Evolutionary conservation across 2,888 invertebrate genomes (phyloP).

Genomic region (Mimumesa dahlbomi): DNA sequence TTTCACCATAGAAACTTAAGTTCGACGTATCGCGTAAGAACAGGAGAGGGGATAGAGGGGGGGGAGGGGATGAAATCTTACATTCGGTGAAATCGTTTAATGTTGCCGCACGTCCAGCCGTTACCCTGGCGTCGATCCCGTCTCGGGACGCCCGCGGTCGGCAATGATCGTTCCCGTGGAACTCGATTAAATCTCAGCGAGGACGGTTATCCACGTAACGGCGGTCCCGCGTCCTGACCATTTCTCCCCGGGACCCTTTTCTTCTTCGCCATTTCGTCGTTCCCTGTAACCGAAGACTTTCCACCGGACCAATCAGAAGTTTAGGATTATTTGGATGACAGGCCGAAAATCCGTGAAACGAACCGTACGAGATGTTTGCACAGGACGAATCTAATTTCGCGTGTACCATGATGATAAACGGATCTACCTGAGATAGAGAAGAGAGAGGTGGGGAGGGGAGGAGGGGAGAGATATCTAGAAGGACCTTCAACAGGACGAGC

Average conservation of each 20-base stretch:
- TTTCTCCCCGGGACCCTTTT: too few relatives aligned
- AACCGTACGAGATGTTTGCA: slow-evolving; percentile 63
- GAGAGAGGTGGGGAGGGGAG: too few relatives aligned
- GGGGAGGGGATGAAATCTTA: too few relatives aligned
- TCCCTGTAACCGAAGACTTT: slow-evolving; percentile 7
- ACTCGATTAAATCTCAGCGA: not conserved
- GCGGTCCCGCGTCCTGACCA: not conserved
- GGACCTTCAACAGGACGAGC: slow-evolving; percentile 16
- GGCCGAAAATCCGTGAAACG: slow-evolving; percentile 52
- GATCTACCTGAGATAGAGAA: slow-evolving; percentile 32
- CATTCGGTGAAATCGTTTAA: not conserved
- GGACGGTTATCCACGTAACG: not conserved
- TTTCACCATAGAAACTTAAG: too few relatives aligned
- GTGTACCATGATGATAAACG: slow-evolving; percentile 61
- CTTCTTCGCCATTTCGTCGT: too few relatives aligned
- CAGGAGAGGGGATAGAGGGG: too few relatives aligned
- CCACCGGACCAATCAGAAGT: slow-evolving; percentile 14
- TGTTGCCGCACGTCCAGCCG: not conserved
- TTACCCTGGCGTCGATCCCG: not conserved
- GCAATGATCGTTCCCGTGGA: not conserved
- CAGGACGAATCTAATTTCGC: slow-evolving; percentile 66
- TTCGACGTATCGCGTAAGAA: too few relatives aligned
- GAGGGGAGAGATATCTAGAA: slow-evolving; percentile 21
- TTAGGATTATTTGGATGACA: slow-evolving; percentile 32
- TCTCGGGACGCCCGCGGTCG: not conserved